Evolutionary conservation across 2,888 invertebrate genomes (phyloP).

Genomic region (Liodrosophila aerea): DNA sequence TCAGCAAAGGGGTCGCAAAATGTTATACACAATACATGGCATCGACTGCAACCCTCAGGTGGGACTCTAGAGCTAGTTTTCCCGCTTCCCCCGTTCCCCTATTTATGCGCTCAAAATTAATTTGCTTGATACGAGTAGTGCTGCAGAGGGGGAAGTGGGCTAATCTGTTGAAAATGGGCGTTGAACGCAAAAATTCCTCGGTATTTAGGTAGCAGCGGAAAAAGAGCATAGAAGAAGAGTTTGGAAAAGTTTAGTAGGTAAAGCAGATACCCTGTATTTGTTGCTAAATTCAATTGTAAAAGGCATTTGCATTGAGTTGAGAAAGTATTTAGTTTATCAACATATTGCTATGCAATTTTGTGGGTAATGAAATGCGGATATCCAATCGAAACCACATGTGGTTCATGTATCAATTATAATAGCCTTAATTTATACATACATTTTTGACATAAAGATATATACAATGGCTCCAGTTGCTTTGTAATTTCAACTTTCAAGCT

Average conservation of each 20-base stretch:
- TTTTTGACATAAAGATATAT: too few species aligned
- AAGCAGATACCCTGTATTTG: conserved; percentile 1
- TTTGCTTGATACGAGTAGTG: conserved; percentile 36
- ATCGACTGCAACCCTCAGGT: conserved; percentile 42
- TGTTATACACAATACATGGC: conserved; percentile 25
- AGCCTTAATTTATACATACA: too few species aligned
- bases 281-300: not conserved
- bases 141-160: conserved; percentile 28
- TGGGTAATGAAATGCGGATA: too few species aligned
- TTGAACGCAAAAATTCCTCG: conserved; percentile 77
- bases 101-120: conserved; percentile 51
- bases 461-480: too few species aligned
- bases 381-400: too few species aligned
- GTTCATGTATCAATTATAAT: too few species aligned
- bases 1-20: conserved; percentile 36
- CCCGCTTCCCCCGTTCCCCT: conserved; percentile 5
- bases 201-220: conserved; percentile 55
- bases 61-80: not conserved
- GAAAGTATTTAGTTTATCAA: too few species aligned
- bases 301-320: too few species aligned
- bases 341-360: too few species aligned
- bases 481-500: too few species aligned
- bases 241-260: not conserved
- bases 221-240: not conserved
- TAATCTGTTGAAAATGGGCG: conserved; percentile 69